A percentile compares a stretch with the other conserved stretches of the same genome.
Conservation (phyloP, 2,888 invertebrate species). For the Agonopterix alstromeriana region DNA sequence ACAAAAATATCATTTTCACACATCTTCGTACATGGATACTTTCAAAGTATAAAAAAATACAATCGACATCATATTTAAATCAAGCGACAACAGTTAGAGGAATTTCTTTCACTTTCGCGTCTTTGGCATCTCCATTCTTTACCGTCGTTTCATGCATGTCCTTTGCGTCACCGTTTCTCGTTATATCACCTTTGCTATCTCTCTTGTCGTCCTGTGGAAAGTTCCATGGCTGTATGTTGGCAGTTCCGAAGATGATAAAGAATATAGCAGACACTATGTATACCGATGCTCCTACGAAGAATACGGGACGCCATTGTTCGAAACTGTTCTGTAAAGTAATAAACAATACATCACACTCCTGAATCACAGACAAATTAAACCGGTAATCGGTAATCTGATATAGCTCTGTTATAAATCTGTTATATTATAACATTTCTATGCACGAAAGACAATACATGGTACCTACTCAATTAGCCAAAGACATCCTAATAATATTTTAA, state of each 20-base stretch:
- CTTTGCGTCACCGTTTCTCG: conserved; percentile 33
- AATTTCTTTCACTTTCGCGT: conserved; percentile 40
- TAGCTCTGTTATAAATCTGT: no score
- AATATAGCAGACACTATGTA: conserved; percentile 82
- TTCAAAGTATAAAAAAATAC: no score
- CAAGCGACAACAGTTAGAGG: conserved; percentile 36
- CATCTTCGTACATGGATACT: no score
- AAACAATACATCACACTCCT: background rate
- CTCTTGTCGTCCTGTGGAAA: conserved; percentile 35
- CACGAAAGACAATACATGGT: no score
- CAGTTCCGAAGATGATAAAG: conserved; percentile 83
- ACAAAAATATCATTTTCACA: no score
- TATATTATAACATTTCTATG: no score
- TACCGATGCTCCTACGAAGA: conserved; percentile 83
- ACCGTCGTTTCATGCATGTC: conserved; percentile 29
- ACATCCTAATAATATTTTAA: no score
- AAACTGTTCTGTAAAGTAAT: conserved; percentile 79
- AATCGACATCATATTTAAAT: no score
- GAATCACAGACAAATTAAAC: no score
- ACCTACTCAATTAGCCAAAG: no score
- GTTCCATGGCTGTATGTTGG: conserved; percentile 84
- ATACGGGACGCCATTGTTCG: conserved; percentile 84
- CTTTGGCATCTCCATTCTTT: conserved; percentile 39
- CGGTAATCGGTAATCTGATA: no score
- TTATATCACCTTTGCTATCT: conserved; percentile 27